Evolutionary conservation across 1,140 invertebrate genomes (phyloP), one percentile per base, ranked within the genome.

Genomic region (Eumaeus atala): DNA sequence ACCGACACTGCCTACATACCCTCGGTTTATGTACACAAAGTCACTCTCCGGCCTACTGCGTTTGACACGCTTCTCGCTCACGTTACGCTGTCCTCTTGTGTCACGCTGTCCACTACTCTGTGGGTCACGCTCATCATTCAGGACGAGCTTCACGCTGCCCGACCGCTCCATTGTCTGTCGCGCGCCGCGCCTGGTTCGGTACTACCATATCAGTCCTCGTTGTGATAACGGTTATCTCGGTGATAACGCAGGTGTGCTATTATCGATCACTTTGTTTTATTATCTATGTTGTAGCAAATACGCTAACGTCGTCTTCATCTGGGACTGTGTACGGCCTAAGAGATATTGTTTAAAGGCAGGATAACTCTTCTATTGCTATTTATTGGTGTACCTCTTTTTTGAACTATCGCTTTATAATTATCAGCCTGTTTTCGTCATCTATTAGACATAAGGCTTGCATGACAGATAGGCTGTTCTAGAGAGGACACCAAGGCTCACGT

Each of bases 11-110:
- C 77, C 81, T 1, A 64, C 66, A 64, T 67, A 84, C 0, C 70
- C 77, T 0, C 61, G 49, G 33, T 84, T 84, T 55, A 79, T 72
- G 65, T 77, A 84, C 17, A 72, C 74, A 66, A 71, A 84, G 18
- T 80, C 67, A 56, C 54, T 70, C n/a, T 59, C 58, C 12, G 33
- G 65, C 9, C 38, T n/a, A 6, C 12, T 16, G 40, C 40, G 12
- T 14, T 14, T 44, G 40, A 16, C 40, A 8, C 16, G 40, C 12
- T 40, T n/a, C n/a, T 14, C 38, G 38, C 14, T 14, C n/a, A 8
- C 38, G 14, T 40, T 12, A 0, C 38, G 38, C 14, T 40, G 38
- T 0, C 11, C 12, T 7, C 14, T 14, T 7, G n/a, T 9, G 4
- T 17, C 40, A 0, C 14, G 40, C 16, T 17, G 40, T 14, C 9